Percentiles rank a stretch among this genome's conserved stretches.
Conservation (phyloP, 2,888 invertebrate genomes). For the Cotesia congregata region DNA sequence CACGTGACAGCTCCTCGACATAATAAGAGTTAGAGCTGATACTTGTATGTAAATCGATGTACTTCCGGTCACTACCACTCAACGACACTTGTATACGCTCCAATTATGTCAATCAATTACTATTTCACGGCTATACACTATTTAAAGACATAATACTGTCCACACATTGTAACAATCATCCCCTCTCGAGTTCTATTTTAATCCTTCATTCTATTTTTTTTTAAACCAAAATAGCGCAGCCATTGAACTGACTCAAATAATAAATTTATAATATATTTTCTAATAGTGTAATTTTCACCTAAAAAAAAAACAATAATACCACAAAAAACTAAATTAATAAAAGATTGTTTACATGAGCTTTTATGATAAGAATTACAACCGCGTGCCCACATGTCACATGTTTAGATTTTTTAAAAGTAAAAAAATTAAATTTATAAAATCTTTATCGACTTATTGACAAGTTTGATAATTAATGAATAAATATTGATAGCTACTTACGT, state of each 20-base stretch:
- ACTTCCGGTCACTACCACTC: slow-evolving; percentile 49
- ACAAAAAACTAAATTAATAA: not conserved
- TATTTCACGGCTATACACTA: slow-evolving; percentile 45
- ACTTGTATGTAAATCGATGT: slow-evolving; percentile 45
- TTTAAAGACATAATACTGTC: slow-evolving; percentile 23
- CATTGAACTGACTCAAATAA: not conserved
- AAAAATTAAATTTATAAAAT: not conserved
- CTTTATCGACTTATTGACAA: not conserved
- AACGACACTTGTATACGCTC: slow-evolving; percentile 46
- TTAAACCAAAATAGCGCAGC: not conserved
- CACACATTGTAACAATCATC: not conserved
- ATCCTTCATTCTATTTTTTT: not conserved
- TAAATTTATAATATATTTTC: no score
- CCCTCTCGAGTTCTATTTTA: not conserved
- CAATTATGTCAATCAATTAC: slow-evolving; percentile 44
- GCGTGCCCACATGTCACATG: slow-evolving; percentile 6
- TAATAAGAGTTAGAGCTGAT: not conserved
- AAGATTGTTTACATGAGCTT: slow-evolving; percentile 14
- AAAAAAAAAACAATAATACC: not conserved
- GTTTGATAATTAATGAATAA: slow-evolving; percentile 3
- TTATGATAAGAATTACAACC: not conserved
- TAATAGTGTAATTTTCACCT: not conserved
- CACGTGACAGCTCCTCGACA: slow-evolving; percentile 45
- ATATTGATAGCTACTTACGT: slow-evolving; percentile 42
- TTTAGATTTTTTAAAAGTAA: not conserved